Percentiles rank a stretch among this genome's conserved stretches.
Evolutionary conservation across 2,797 vertebrate genomes (phyloP).

Genomic region (Melanotaenia pygmaea): DNA sequence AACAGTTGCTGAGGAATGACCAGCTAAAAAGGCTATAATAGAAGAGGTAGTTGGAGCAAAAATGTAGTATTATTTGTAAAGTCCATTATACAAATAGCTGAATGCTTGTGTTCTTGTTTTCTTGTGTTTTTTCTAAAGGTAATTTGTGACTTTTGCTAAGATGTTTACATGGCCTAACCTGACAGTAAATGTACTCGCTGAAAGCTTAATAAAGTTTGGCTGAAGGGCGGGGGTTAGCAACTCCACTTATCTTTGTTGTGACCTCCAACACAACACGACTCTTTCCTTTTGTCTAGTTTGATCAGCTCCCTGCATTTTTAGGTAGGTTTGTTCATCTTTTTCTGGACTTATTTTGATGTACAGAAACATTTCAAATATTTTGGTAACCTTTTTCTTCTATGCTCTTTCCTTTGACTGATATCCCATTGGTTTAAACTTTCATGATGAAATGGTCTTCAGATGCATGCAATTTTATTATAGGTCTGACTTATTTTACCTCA

Average conservation of each 20-base stretch:
- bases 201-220: background rate
- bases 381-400: background rate
- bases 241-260: background rate
- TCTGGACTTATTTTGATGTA: background rate
- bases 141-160: no score
- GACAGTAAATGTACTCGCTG: no score
- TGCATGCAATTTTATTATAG: background rate
- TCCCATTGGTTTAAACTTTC: background rate
- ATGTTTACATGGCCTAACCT: no score
- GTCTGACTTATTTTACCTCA: no score
- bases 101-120: no score
- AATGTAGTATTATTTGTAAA: no score
- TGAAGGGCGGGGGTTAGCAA: background rate
- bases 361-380: background rate
- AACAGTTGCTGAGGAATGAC: no score
- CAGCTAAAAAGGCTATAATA: no score
- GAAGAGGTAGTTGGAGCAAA: no score
- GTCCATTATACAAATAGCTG: no score
- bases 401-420: background rate
- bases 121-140: no score
- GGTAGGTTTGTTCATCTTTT: background rate
- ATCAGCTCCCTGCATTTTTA: background rate
- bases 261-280: slow-evolving; percentile 4
- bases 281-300: background rate
- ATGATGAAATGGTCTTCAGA: background rate